Evolutionary conservation across 2,888 invertebrate genomes (phyloP).

Genomic region (Phyllotreta cruciferae): DNA sequence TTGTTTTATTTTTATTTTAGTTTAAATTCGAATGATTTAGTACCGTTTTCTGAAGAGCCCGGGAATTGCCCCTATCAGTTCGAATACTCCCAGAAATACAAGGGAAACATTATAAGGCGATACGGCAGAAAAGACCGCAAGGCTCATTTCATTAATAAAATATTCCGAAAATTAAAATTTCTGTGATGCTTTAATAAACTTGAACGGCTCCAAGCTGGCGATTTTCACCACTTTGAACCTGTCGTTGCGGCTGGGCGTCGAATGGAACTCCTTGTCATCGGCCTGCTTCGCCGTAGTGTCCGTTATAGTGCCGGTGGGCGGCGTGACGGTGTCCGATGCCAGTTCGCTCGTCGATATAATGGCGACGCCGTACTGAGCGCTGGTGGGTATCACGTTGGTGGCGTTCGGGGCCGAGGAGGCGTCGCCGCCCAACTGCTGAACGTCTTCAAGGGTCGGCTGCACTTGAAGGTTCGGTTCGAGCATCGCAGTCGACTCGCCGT

Average conservation of each 20-base stretch:
- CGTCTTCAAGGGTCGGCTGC: constrained; percentile 44
- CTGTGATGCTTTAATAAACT: constrained; percentile 46
- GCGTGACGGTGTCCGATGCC: constrained; percentile 50
- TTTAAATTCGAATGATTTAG: constrained; percentile 7
- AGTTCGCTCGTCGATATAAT: constrained; percentile 62
- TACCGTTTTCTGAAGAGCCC: constrained; percentile 5
- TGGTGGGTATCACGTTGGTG: constrained; percentile 67
- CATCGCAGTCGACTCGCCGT: constrained; percentile 42
- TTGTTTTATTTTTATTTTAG: constrained; percentile 36
- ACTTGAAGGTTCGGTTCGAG: constrained; percentile 46
- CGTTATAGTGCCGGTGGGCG: constrained; percentile 39
- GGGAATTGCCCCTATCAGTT: constrained; percentile 33
- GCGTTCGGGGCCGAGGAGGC: constrained; percentile 49
- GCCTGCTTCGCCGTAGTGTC: constrained; percentile 55
- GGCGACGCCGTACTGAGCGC: constrained; percentile 70
- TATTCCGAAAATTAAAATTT: constrained; percentile 30
- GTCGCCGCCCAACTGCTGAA: constrained; percentile 45
- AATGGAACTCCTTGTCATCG: constrained; percentile 65
- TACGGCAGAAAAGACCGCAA: constrained; percentile 11
- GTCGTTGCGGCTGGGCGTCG: constrained; percentile 64
- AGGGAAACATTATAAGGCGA: constrained; percentile 15
- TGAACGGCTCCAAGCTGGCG: constrained; percentile 77
- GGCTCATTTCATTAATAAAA: constrained; percentile 16
- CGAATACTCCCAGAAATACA: constrained; percentile 31
- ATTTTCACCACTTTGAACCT: constrained; percentile 82